phyloP scores from a whole-genome alignment of 1,140 invertebrate genomes.

The Odontomachus brunneus region DNA sequence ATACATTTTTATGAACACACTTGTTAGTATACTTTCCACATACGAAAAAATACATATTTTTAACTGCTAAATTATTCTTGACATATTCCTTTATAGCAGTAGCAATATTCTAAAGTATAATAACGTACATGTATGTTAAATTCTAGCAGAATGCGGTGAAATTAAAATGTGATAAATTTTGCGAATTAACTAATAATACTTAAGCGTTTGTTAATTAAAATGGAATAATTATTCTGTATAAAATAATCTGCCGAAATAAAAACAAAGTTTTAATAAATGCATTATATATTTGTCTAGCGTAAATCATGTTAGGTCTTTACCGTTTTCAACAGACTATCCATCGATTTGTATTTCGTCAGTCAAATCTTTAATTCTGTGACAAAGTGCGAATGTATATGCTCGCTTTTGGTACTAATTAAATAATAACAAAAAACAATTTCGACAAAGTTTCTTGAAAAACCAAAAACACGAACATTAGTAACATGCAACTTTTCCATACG shows the following conservation, averaged over 20 bases:
- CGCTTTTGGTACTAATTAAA: conserved; percentile 44
- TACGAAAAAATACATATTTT: not conserved
- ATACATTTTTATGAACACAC: too few relatives aligned
- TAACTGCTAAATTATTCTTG: conserved; percentile 12
- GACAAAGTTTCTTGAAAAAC: conserved; percentile 39
- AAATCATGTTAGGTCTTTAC: not conserved
- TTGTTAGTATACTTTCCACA: too few relatives aligned
- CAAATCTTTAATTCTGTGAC: conserved; percentile 34
- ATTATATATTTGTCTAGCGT: not conserved
- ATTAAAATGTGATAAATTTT: conserved; percentile 26
- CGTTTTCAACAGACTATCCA: conserved; percentile 6
- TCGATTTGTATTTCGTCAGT: conserved; percentile 51
- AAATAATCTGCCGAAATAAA: not conserved
- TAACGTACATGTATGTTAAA: conserved; percentile 24
- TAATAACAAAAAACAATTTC: conserved; percentile 35
- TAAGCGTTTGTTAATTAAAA: not conserved
- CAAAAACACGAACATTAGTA: conserved; percentile 37
- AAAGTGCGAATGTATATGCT: conserved; percentile 45
- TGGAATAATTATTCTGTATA: not conserved
- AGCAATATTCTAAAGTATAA: not conserved
- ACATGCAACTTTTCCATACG: conserved; percentile 25
- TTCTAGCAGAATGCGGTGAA: conserved; percentile 43
- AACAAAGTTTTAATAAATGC: not conserved
- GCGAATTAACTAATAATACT: not conserved
- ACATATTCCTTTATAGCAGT: not conserved